Evolutionary conservation across 92 coral and sea anemone genomes (phyloP), one percentile per base, ranked within the genome.

Genomic region (Siderastrea siderea): DNA sequence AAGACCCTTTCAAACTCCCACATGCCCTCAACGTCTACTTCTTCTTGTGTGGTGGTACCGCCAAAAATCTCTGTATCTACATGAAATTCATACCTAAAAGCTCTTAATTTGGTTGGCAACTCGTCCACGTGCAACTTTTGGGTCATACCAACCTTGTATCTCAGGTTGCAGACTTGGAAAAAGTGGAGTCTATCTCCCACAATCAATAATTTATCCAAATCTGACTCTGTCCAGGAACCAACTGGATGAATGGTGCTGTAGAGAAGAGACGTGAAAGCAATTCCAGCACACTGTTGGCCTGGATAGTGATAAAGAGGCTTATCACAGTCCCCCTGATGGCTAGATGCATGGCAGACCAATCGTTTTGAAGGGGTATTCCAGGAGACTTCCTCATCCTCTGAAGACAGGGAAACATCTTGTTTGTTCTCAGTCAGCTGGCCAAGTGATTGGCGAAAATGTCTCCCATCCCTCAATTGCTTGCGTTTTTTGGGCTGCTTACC

Each of bases 241-340:
- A 79, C 62, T 16, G 47, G 45, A 17, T 63, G 59, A 0, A 79
- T 13, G 3, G 72, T 79, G 51, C 73, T 79, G 45, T 63, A 63
- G 1, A 79, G 51, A 3, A 79, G 51, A 3, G 73, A 46, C 2
- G 51, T 63, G 16, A 79, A 44, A 14, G 84, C 84, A 64, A 79
- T 79, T 17, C 14, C 71, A 10, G 4, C 47, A 62, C 84, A 79
- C 49, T 79, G 73, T 68, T 79, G 84, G 16, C 84, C 84, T n/a
- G 84, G 45, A 15, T 79, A 63, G 73, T 79, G 84, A 26, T 17
- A 75, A 3, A 7, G 51, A 55, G 44, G 38, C 19, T 15, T 67
- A 9, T 7, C 2, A 59, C 17, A 57, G 2, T 75, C 80, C 4
- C 80, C 80, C 50, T 55, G 80, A 44, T 55, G 66, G 26, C 80